Conservation (phyloP, 1,140 invertebrate genomes). For the Babylonia areolata region DNA sequence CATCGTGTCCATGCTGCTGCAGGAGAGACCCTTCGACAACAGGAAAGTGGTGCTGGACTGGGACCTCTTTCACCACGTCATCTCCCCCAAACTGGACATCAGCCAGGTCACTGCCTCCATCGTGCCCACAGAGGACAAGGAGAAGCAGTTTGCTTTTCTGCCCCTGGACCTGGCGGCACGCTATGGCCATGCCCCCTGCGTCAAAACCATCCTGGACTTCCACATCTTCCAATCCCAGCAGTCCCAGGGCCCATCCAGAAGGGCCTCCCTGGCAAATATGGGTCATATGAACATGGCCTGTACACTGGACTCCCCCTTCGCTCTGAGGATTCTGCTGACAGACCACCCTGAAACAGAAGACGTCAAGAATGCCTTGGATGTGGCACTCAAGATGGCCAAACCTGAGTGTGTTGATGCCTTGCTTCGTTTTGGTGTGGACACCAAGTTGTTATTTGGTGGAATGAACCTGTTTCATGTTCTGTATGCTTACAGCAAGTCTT, state of each 20-base stretch:
- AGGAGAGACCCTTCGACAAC: conserved; percentile 62
- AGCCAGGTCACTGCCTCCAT: not conserved
- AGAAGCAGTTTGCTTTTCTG: conserved; percentile 34
- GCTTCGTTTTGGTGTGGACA: conserved; percentile 49
- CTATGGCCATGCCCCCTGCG: conserved; percentile 58
- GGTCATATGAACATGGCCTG: conserved; percentile 57
- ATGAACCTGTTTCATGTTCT: conserved; percentile 71
- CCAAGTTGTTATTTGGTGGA: conserved; percentile 60
- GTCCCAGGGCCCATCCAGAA: not conserved
- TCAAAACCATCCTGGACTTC: conserved; percentile 63
- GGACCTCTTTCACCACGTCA: conserved; percentile 24
- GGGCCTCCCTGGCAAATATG: conserved; percentile 3
- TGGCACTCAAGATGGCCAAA: conserved; percentile 55
- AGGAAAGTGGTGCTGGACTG: conserved; percentile 43
- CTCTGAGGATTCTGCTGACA: conserved; percentile 58
- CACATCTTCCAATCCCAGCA: conserved; percentile 19
- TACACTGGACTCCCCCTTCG: conserved; percentile 60
- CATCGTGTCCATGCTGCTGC: conserved; percentile 59
- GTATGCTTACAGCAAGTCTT: conserved; percentile 62
- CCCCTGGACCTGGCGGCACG: conserved; percentile 64
- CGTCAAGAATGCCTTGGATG: conserved; percentile 57
- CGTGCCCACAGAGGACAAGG: conserved; percentile 3
- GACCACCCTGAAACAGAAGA: conserved; percentile 49
- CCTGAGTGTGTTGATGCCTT: conserved; percentile 66
- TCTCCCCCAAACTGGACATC: conserved; percentile 33